Base-by-base conservation (phyloP, 2,113 vertebrate species). In the Promerops cafer region DNA sequence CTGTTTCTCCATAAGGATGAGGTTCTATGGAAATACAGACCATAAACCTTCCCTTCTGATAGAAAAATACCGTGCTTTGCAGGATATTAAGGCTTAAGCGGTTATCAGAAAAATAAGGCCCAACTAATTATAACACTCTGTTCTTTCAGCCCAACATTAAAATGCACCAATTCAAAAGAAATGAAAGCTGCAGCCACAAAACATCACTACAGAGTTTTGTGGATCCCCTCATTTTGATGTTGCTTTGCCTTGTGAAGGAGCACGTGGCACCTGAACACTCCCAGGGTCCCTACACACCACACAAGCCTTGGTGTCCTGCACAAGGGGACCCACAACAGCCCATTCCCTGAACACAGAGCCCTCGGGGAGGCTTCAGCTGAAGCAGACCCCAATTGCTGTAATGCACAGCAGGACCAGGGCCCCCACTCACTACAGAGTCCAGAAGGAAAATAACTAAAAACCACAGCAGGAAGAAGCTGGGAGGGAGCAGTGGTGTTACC, bases 241-340 rank as follows among this genome's bases (percentile, higher is more conserved):
- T n/a, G 30, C 9, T 63, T 28, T 16, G 19, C 47, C 45, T 71
- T 8, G 7, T 13, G 27, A 53, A 54, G 33, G 47, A 70, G 44
- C 0, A 0, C 0, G 5, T 14, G 16, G 33, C 37, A 83, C 19
- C 33, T 3, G 13, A 92, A 59, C 5, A 2, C 26, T 68, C 11
- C 40, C 52, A 16, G 33, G 6, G 8, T n/a, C 37, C 45, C 61
- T 19, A 1, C 2, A 11, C 66, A 18, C 11, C 23, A 21, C 5
- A 37, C 37, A 66, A 31, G 72, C 12, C 1, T 11, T 5, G 0
- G 50, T 1, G 31, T 10, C 0, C 52, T 45, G 57, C 39, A 83
- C 44, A 23, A 54, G 3, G 8, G 44, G 22, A 74, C 16, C 54
- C 40, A 37, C 81, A 71, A 11, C 42, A 33, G 20, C 27, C 39